Evolutionary conservation across 2,113 vertebrate genomes (phyloP).

Genomic region (Microcebus ravelobensis): DNA sequence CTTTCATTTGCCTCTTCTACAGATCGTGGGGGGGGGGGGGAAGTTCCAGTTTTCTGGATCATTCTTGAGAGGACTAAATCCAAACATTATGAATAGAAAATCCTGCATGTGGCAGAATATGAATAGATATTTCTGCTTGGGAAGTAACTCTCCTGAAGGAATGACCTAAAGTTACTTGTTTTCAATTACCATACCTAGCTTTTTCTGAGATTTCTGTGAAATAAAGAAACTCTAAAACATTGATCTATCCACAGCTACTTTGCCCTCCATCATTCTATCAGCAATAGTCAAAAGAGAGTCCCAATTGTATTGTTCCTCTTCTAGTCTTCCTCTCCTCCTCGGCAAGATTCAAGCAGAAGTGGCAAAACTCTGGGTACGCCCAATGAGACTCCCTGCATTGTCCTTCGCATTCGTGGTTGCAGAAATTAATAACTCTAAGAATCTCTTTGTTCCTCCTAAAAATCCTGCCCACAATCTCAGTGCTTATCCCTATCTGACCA

Average conservation of each 20-base stretch:
- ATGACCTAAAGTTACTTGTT: background rate
- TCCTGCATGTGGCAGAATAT: background rate
- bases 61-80: background rate
- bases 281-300: background rate
- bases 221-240: background rate
- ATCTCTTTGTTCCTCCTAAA: background rate
- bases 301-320: background rate
- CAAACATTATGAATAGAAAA: background rate
- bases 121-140: background rate
- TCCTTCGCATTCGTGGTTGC: fast-evolving
- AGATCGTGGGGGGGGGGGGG: background rate
- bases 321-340: background rate
- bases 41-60: too few relatives aligned
- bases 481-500: background rate
- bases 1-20: background rate
- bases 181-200: background rate
- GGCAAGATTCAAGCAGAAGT: background rate
- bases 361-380: background rate
- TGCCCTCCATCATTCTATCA: background rate
- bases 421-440: background rate
- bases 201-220: background rate
- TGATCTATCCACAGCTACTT: background rate
- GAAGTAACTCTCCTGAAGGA: background rate
- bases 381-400: background rate
- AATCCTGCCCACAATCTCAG: background rate